Conservation (phyloP, 2,888 invertebrate species). For the Malacosoma neustria region DNA sequence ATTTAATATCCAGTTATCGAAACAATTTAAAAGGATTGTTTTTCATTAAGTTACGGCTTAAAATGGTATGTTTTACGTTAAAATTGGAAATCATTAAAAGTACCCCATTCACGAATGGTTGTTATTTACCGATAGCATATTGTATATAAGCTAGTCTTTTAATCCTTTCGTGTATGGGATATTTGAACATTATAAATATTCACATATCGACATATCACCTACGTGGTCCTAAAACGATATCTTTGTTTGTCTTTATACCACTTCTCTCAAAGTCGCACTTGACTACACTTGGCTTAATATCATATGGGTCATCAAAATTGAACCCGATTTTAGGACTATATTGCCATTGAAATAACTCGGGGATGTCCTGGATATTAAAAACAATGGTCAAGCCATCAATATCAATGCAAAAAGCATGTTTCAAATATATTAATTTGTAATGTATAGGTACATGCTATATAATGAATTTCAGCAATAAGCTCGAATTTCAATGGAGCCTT, state of each 20-base stretch:
- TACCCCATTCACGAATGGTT: slow-evolving; percentile 31
- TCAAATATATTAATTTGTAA: slow-evolving; percentile 3
- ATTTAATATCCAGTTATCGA: too few relatives aligned
- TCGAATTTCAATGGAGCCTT: slow-evolving; percentile 2
- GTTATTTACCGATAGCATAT: not conserved
- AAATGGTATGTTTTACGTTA: slow-evolving; percentile 14
- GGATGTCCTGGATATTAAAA: slow-evolving; percentile 59
- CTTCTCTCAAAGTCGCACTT: slow-evolving; percentile 41
- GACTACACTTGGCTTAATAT: slow-evolving; percentile 26
- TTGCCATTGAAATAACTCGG: slow-evolving; percentile 38
- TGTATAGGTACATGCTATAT: slow-evolving; percentile 11
- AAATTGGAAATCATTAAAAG: slow-evolving; percentile 41
- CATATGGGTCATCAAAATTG: slow-evolving; percentile 35
- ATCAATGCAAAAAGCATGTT: slow-evolving; percentile 9
- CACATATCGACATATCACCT: slow-evolving; percentile 55
- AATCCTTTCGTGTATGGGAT: slow-evolving; percentile 33
- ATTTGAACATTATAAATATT: slow-evolving; percentile 24
- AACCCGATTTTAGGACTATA: slow-evolving; percentile 64
- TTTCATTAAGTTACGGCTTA: too few relatives aligned
- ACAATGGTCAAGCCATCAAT: slow-evolving; percentile 22
- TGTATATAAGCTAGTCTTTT: not conserved
- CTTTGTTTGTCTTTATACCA: slow-evolving; percentile 26
- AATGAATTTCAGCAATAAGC: slow-evolving; percentile 5
- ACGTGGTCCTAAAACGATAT: slow-evolving; percentile 50
- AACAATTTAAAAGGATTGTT: too few relatives aligned